Evolutionary conservation across 2,113 vertebrate genomes (phyloP).

Genomic region (Pluvialis apricaria): DNA sequence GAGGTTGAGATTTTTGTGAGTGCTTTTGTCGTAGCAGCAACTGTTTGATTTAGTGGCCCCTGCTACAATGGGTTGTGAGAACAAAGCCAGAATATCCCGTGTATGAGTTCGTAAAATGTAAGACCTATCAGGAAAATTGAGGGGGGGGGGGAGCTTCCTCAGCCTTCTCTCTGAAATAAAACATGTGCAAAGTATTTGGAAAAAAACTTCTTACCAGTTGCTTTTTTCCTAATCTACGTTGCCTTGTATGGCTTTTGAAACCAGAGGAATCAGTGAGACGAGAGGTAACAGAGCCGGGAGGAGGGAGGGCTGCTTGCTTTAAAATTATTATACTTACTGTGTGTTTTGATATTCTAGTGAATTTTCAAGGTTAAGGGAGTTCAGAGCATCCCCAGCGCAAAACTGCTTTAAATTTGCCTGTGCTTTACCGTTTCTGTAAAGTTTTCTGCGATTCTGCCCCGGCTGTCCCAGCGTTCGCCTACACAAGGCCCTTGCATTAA

Average conservation of each 20-base stretch:
- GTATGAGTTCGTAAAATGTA: slow-evolving; percentile 32
- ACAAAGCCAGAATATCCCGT: slow-evolving; percentile 69
- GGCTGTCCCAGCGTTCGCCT: slow-evolving; percentile 25
- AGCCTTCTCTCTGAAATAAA: background rate
- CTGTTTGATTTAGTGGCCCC: slow-evolving; percentile 78
- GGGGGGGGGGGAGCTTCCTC: background rate
- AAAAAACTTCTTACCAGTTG: background rate
- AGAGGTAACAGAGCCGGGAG: background rate
- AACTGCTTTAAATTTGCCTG: slow-evolving; percentile 3
- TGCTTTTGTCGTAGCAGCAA: slow-evolving; percentile 76
- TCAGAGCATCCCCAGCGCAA: background rate
- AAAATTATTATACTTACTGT: background rate
- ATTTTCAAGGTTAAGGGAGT: slow-evolving; percentile 38
- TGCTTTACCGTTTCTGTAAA: background rate
- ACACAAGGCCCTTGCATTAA: slow-evolving; percentile 59
- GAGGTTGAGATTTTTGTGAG: slow-evolving; percentile 77
- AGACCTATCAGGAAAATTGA: background rate
- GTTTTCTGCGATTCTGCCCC: slow-evolving; percentile 46
- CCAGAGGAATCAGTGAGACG: background rate
- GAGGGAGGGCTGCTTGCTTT: background rate
- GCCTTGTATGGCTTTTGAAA: background rate
- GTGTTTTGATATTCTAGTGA: background rate
- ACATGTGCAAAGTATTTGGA: background rate
- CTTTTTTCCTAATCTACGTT: background rate
- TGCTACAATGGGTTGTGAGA: slow-evolving; percentile 66